These are phyloP conservation scores for Eubasilissa regina DNA, from an alignment of 1,140 invertebrate species.

Conservation along the genomic window DNA sequence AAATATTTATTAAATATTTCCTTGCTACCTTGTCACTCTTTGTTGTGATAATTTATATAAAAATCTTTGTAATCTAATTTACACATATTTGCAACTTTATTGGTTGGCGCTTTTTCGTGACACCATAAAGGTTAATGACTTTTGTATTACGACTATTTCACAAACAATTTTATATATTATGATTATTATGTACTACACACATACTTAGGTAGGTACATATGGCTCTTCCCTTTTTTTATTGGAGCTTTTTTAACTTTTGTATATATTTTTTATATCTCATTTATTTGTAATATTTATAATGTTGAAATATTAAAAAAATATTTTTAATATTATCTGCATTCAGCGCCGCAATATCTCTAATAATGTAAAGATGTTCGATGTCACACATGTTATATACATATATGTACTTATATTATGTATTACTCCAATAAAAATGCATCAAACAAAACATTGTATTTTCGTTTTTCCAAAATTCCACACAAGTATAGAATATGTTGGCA, in stretches of 20 bases:
- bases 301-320: constrained; percentile 2
- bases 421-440: constrained; percentile 6
- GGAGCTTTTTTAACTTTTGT: constrained; percentile 57
- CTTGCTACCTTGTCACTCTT: too few species aligned
- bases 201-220: not conserved
- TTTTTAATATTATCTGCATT: constrained; percentile 7
- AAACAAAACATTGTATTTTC: not conserved
- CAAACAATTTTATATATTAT: too few species aligned
- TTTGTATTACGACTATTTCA: too few species aligned
- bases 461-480: not conserved
- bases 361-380: too few species aligned
- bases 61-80: too few species aligned
- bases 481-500: too few species aligned
- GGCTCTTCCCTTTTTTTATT: constrained; percentile 54
- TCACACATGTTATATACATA: constrained; percentile 6
- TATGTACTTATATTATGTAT: constrained; percentile 1
- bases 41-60: too few species aligned
- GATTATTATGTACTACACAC: not conserved
- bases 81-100: too few species aligned
- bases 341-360: constrained; percentile 8
- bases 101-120: too few species aligned
- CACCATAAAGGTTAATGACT: too few species aligned
- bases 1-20: too few species aligned
- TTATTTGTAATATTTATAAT: constrained; percentile 24
- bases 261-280: constrained; percentile 54